Evolutionary conservation across 2,113 vertebrate species (phyloP).

Genomic region (Octodon degus): DNA sequence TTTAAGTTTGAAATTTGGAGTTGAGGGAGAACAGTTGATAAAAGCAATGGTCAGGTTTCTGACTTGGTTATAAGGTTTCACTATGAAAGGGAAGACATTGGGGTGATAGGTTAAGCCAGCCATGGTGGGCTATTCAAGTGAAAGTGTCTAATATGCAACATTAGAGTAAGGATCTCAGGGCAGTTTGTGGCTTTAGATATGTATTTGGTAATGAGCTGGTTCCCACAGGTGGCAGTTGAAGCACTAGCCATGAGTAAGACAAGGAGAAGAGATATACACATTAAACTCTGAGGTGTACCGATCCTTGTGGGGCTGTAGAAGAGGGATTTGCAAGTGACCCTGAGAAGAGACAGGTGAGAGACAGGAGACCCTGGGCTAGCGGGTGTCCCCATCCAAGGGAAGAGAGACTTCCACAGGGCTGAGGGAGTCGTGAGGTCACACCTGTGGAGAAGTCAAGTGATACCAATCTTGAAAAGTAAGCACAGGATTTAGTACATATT

Average conservation of each 20-base stretch:
- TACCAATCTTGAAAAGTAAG: slow-evolving; percentile 3
- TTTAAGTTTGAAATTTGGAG: neutral
- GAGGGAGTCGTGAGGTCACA: neutral
- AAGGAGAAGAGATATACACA: neutral
- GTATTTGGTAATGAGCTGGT: neutral
- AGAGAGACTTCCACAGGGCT: neutral
- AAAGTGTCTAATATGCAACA: neutral
- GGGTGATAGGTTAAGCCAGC: neutral
- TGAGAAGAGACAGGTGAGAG: neutral
- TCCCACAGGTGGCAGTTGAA: neutral
- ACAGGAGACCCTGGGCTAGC: neutral
- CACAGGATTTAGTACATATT: neutral
- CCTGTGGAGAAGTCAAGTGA: neutral
- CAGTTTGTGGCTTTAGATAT: neutral
- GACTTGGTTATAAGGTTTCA: neutral
- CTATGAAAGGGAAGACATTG: neutral
- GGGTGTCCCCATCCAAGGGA: neutral
- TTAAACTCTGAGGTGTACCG: slow-evolving; percentile 10
- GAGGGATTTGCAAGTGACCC: neutral
- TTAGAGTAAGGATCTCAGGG: neutral
- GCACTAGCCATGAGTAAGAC: neutral
- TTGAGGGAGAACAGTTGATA: neutral
- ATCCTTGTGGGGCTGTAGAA: neutral
- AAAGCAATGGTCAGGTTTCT: slow-evolving; percentile 13
- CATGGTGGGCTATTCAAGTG: neutral